Evolutionary conservation across 1,140 invertebrate genomes (phyloP).

Genomic region (Drosophila orena): DNA sequence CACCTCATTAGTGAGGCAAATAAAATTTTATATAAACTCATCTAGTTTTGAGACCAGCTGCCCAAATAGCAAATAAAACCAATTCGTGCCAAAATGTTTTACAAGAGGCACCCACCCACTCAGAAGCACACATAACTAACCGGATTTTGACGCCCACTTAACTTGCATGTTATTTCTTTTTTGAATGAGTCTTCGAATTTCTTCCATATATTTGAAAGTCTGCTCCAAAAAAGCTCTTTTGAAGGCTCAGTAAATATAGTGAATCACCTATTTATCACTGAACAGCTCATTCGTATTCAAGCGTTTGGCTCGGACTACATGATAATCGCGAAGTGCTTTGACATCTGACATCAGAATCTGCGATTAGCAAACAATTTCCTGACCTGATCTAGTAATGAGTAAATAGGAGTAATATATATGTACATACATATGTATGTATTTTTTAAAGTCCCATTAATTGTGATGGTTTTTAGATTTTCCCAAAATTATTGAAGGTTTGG

Average conservation of each 20-base stretch:
- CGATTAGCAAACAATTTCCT: slow-evolving; percentile 33
- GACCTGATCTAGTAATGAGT: neutral
- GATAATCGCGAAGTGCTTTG: slow-evolving; percentile 9
- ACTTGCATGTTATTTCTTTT: slow-evolving; percentile 25
- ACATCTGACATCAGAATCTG: slow-evolving; percentile 6
- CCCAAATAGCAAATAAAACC: slow-evolving; percentile 7
- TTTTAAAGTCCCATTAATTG: too few species aligned
- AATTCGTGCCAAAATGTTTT: slow-evolving; percentile 4
- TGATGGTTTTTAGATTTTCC: neutral
- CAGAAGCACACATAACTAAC: slow-evolving; percentile 17
- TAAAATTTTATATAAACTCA: neutral
- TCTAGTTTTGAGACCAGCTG: slow-evolving; percentile 12
- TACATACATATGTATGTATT: neutral
- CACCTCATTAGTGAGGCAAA: slow-evolving; percentile 5
- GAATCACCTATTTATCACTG: slow-evolving; percentile 7
- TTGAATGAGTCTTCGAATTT: slow-evolving; percentile 1
- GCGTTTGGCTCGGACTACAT: neutral
- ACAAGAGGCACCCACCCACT: slow-evolving; percentile 13
- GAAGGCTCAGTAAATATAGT: slow-evolving; percentile 1
- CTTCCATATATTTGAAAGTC: neutral
- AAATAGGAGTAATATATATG: neutral
- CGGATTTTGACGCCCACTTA: slow-evolving; percentile 46
- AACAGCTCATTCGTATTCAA: neutral
- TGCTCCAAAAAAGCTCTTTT: slow-evolving; percentile 10
- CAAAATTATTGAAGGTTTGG: neutral